Evolutionary conservation across 2,888 invertebrate genomes (phyloP).

Genomic region (Neoaliturus tenellus): DNA sequence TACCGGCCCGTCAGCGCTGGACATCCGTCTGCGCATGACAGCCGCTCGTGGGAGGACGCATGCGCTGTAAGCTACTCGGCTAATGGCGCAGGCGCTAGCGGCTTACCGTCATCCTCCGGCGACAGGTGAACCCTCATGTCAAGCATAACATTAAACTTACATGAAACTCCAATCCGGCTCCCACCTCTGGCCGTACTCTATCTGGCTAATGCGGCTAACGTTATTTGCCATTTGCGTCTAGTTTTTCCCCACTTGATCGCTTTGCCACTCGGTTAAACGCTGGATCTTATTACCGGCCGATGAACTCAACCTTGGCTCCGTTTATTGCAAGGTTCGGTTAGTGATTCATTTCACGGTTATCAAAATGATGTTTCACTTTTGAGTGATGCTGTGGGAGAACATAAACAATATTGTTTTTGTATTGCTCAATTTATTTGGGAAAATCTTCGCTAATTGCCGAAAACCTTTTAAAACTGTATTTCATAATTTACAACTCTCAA

Average conservation of each 20-base stretch:
- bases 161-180: not conserved
- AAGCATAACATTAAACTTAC: slow-evolving; percentile 10
- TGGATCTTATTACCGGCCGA: not conserved
- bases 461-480: too few relatives aligned
- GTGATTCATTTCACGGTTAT: too few relatives aligned
- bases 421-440: too few relatives aligned
- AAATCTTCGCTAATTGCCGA: too few relatives aligned
- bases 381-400: too few relatives aligned
- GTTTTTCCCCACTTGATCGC: not conserved
- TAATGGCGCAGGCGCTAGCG: slow-evolving; percentile 4
- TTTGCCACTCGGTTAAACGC: not conserved
- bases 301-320: too few relatives aligned
- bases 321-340: too few relatives aligned
- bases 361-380: too few relatives aligned
- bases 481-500: too few relatives aligned
- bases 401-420: too few relatives aligned
- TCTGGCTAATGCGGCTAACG: not conserved
- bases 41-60: not conserved
- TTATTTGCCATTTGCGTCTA: not conserved
- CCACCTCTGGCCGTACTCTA: not conserved
- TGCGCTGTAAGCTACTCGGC: slow-evolving; percentile 19
- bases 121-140: not conserved
- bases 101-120: slow-evolving; percentile 23
- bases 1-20: not conserved
- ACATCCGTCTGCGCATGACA: not conserved